phyloP scores from a whole-genome alignment of 2,113 vertebrate species.

The Sphyrna mokarran region DNA sequence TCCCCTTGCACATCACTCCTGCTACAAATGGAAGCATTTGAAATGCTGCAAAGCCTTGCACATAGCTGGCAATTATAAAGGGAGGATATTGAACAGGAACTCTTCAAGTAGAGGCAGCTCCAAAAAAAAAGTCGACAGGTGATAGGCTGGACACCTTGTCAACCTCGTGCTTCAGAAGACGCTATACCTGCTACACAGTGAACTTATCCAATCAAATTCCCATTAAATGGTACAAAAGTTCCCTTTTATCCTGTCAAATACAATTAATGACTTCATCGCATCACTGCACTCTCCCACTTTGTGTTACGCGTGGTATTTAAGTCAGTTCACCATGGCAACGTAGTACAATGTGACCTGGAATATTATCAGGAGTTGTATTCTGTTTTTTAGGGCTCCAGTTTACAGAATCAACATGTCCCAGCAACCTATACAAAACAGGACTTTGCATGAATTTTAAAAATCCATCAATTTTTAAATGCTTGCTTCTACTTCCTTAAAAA shows the following conservation, averaged over 20 bases:
- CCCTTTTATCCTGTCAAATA: neutral
- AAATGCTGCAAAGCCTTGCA: neutral
- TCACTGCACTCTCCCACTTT: neutral
- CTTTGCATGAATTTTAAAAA: neutral
- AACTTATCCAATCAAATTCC: neutral
- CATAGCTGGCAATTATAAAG: neutral
- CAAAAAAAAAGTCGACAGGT: neutral
- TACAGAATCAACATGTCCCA: neutral
- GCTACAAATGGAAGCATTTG: neutral
- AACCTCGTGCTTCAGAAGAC: neutral
- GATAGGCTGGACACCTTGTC: neutral
- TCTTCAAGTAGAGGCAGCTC: neutral
- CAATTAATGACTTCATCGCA: neutral
- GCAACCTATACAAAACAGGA: neutral
- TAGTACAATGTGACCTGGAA: constrained; percentile 5
- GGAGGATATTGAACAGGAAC: neutral
- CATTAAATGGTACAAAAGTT: neutral
- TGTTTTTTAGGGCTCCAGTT: neutral
- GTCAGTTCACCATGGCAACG: neutral
- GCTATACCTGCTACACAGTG: neutral
- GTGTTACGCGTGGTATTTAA: neutral
- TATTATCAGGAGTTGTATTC: neutral
- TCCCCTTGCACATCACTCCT: neutral
- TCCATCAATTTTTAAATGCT: neutral
- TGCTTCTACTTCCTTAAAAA: neutral